Evolutionary conservation across 2,113 vertebrate species (phyloP).

Genomic region (Todiramphus saurophagus): DNA sequence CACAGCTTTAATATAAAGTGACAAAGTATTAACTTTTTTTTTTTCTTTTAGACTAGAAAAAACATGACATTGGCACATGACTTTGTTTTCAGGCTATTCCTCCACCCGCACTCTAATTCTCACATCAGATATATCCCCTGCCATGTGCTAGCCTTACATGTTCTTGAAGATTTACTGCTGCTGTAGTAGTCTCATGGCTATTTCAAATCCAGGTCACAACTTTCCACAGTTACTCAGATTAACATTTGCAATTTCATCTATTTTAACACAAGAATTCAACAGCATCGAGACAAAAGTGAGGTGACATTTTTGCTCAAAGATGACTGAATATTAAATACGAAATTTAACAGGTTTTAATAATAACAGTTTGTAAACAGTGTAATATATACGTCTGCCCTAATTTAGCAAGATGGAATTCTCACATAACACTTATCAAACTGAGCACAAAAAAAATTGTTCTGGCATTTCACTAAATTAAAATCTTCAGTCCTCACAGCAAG

Average conservation of each 20-base stretch:
- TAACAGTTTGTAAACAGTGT: constrained; percentile 64
- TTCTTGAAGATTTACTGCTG: constrained; percentile 40
- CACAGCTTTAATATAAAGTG: background rate
- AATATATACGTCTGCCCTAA: constrained; percentile 65
- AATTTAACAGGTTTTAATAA: constrained; percentile 72
- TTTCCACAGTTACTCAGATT: constrained; percentile 23
- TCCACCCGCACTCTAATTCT: background rate
- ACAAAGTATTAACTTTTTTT: background rate
- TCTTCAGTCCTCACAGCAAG: constrained; percentile 59
- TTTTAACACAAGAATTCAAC: constrained; percentile 50
- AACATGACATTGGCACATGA: background rate
- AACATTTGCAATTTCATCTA: constrained; percentile 61
- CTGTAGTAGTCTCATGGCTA: constrained; percentile 33
- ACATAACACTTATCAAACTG: constrained; percentile 62
- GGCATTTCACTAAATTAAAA: constrained; percentile 76
- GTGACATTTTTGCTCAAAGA: constrained; percentile 33
- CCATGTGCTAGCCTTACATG: background rate
- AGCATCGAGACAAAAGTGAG: constrained; percentile 8
- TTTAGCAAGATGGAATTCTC: constrained; percentile 58
- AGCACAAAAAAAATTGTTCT: constrained; percentile 63
- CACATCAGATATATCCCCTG: background rate
- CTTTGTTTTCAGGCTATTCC: background rate
- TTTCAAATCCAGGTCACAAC: constrained; percentile 64
- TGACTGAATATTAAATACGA: constrained; percentile 61
- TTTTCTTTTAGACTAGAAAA: background rate